Evolutionary conservation across 2,797 vertebrate genomes (phyloP).

Genomic region (Pagetopsis macropterus): DNA sequence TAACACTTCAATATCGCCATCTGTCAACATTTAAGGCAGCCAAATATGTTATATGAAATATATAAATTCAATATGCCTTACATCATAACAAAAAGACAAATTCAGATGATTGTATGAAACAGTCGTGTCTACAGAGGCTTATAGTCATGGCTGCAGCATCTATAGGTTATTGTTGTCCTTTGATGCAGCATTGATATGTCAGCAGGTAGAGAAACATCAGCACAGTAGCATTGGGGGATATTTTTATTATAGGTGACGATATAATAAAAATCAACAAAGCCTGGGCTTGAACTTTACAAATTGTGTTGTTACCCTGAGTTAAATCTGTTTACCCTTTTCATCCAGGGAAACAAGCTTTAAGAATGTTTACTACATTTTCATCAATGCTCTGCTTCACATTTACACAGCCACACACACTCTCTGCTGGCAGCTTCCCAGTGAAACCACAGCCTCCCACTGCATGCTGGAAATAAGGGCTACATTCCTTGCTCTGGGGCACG

Average conservation of each 20-base stretch:
- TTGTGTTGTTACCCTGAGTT: conserved; percentile 1
- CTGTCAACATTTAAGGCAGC: conserved; percentile 22
- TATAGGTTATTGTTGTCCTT: conserved; percentile 5
- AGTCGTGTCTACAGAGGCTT: conserved; percentile 1
- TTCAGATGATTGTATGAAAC: conserved; percentile 4
- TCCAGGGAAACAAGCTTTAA: conserved; percentile 9
- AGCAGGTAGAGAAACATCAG: conserved; percentile 16
- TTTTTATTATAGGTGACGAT: conserved; percentile 4
- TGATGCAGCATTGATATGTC: conserved; percentile 14
- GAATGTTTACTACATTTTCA: conserved; percentile 32
- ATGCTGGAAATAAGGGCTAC: conserved; percentile 39
- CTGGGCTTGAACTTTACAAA: conserved; percentile 15
- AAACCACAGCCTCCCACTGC: conserved; percentile 48
- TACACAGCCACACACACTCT: conserved; percentile 33
- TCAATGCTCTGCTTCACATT: conserved; percentile 43
- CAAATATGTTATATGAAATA: conserved; percentile 24
- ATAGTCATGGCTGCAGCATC: background rate
- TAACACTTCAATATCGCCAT: conserved; percentile 33
- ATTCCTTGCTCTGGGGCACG: conserved; percentile 44
- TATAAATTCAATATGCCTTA: conserved; percentile 15
- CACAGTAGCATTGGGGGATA: background rate
- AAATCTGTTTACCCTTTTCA: conserved; percentile 9
- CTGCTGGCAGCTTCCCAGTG: conserved; percentile 47
- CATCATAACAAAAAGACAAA: conserved; percentile 16
- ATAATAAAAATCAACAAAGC: conserved; percentile 21